phyloP scores from a whole-genome alignment of 2,888 invertebrate species.

The Dasysyrphus tricinctus region DNA sequence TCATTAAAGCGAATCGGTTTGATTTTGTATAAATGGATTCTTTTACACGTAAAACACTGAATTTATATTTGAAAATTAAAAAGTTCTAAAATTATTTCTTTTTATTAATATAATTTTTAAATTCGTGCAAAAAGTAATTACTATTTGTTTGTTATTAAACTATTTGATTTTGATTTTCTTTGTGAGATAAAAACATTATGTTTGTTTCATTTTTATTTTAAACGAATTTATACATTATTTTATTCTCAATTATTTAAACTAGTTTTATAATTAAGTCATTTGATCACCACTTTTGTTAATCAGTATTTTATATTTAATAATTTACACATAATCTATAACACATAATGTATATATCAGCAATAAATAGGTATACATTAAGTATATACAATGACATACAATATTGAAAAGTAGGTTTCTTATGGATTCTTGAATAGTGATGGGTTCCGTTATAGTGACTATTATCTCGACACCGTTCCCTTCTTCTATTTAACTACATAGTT shows the following conservation, averaged over 20 bases:
- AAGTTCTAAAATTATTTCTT: slow-evolving; percentile 19
- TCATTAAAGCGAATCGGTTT: slow-evolving; percentile 73
- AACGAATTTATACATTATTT: slow-evolving; percentile 37
- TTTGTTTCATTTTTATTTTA: neutral
- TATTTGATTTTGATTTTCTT: slow-evolving; percentile 55
- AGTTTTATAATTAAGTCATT: slow-evolving; percentile 56
- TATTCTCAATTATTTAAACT: slow-evolving; percentile 16
- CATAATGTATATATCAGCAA: slow-evolving; percentile 26
- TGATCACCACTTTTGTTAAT: slow-evolving; percentile 47
- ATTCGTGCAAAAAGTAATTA: slow-evolving; percentile 72
- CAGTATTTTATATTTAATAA: slow-evolving; percentile 19
- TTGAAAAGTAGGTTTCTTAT: slow-evolving; percentile 10
- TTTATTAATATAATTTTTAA: slow-evolving; percentile 44
- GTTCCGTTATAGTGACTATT: slow-evolving; percentile 16
- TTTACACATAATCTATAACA: slow-evolving; percentile 35
- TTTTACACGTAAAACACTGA: slow-evolving; percentile 37
- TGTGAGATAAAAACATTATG: slow-evolving; percentile 41
- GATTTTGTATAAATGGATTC: slow-evolving; percentile 49
- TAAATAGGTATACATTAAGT: slow-evolving; percentile 42
- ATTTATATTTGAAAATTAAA: slow-evolving; percentile 34
- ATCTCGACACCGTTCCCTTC: neutral
- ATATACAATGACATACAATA: slow-evolving; percentile 36
- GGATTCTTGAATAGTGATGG: slow-evolving; percentile 6
- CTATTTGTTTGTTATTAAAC: slow-evolving; percentile 35
- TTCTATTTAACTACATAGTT: neutral